phyloP scores from a whole-genome alignment of 2,888 invertebrate genomes.

The Brachyopa scutellaris region DNA sequence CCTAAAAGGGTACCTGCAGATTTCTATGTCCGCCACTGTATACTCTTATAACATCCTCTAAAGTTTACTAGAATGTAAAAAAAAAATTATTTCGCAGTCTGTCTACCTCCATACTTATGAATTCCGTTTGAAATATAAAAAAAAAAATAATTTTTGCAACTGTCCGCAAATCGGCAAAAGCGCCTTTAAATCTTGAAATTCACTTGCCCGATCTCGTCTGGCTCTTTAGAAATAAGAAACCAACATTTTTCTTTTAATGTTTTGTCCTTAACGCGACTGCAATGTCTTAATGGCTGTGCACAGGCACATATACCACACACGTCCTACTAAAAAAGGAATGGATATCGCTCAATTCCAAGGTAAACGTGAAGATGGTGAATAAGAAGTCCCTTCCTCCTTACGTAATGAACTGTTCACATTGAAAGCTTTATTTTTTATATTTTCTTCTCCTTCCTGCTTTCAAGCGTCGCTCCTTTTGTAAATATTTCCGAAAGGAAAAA shows the following conservation, averaged over 20 bases:
- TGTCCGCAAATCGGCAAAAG: neutral
- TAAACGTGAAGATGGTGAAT: neutral
- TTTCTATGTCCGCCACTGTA: too few species aligned
- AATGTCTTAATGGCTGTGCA: neutral
- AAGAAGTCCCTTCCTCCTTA: neutral
- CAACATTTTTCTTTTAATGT: too few species aligned
- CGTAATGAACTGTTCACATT: slow-evolving; percentile 9
- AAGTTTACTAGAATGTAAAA: too few species aligned
- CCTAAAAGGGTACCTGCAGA: too few species aligned
- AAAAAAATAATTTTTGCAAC: neutral
- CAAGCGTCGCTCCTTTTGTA: neutral
- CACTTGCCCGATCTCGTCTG: too few species aligned
- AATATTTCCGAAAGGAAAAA: neutral
- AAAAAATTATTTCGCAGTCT: too few species aligned
- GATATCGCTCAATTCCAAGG: slow-evolving; percentile 5
- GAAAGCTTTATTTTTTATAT: neutral
- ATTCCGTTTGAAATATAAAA: too few species aligned
- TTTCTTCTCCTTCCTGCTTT: neutral
- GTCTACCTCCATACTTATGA: too few species aligned
- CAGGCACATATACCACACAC: neutral
- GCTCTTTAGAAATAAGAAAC: too few species aligned
- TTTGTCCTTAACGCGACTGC: neutral
- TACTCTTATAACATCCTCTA: too few species aligned
- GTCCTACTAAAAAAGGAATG: neutral
- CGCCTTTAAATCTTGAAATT: neutral